Conservation (phyloP, 2,888 invertebrate genomes). For the Volucella bombylans region DNA sequence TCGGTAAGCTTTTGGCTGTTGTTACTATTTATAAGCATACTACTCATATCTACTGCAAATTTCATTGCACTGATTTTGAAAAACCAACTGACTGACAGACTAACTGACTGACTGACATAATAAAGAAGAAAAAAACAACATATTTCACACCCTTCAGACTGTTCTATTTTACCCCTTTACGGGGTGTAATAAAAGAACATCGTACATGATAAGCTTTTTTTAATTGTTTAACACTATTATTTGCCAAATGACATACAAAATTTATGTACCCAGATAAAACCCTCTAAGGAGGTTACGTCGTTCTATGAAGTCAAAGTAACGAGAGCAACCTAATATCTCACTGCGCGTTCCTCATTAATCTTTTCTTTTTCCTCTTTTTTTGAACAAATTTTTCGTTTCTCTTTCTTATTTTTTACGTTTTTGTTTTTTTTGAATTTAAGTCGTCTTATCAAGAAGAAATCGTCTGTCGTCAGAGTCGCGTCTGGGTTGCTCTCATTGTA, state of each 20-base stretch:
- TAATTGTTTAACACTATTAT: constrained; percentile 76
- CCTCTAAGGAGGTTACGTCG: constrained; percentile 67
- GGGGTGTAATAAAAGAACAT: constrained; percentile 63
- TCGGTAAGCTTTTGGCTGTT: too few relatives aligned
- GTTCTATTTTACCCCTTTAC: constrained; percentile 62
- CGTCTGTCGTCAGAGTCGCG: constrained; percentile 38
- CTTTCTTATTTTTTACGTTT: constrained; percentile 9
- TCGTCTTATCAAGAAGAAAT: constrained; percentile 61
- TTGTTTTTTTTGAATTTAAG: constrained; percentile 16
- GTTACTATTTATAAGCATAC: too few relatives aligned
- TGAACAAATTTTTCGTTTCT: constrained; percentile 5
- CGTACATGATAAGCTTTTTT: constrained; percentile 73
- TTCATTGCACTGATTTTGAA: constrained; percentile 42
- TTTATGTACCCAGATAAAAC: constrained; percentile 75
- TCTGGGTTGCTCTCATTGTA: constrained; percentile 56
- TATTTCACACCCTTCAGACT: constrained; percentile 71
- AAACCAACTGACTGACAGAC: constrained; percentile 76
- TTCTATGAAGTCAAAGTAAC: constrained; percentile 38
- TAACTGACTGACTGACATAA: constrained; percentile 77
- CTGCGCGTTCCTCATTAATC: constrained; percentile 38
- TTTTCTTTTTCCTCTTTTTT: constrained; percentile 18
- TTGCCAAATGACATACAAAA: constrained; percentile 76
- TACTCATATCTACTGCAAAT: constrained; percentile 4
- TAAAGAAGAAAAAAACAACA: constrained; percentile 76
- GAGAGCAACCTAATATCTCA: constrained; percentile 65